Percentiles rank a stretch among this genome's conserved stretches.
These are phyloP conservation scores for Plectrocnemia conspersa DNA, from an alignment of 1,140 invertebrate species.

Conservation along the genomic window DNA sequence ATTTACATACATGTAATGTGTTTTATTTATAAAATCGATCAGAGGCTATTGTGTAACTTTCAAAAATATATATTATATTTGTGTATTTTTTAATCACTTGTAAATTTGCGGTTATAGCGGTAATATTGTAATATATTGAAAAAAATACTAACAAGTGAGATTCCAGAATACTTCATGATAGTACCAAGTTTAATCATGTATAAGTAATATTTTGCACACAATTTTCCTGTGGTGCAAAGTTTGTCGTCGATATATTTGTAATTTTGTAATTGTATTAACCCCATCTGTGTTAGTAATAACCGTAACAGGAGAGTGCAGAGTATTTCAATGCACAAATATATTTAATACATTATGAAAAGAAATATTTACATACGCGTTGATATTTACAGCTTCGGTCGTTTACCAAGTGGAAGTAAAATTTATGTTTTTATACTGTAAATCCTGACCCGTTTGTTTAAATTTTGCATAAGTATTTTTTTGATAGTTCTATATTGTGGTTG, in stretches of 20 bases:
- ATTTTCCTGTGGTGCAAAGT: not conserved
- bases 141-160: constrained; percentile 6
- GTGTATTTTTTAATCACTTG: constrained; percentile 7
- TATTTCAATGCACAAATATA: constrained; percentile 15
- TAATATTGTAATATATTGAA: constrained; percentile 6
- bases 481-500: not conserved
- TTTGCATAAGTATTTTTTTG: too few relatives aligned
- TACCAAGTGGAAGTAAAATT: constrained; percentile 3
- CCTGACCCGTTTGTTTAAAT: too few relatives aligned
- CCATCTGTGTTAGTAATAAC: not conserved
- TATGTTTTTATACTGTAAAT: constrained; percentile 1
- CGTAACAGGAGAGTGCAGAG: constrained; percentile 5
- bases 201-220: not conserved
- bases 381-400: constrained; percentile 4
- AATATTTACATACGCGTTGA: constrained; percentile 13
- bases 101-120: not conserved
- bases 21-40: too few relatives aligned
- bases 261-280: constrained; percentile 5
- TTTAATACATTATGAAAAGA: constrained; percentile 1
- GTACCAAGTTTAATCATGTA: not conserved
- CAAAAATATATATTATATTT: too few relatives aligned
- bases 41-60: too few relatives aligned
- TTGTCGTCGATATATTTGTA: not conserved
- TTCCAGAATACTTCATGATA: not conserved
- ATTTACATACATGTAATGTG: too few relatives aligned